phyloP scores from a whole-genome alignment of 2,888 invertebrate genomes.

The Melitaea athalia region DNA sequence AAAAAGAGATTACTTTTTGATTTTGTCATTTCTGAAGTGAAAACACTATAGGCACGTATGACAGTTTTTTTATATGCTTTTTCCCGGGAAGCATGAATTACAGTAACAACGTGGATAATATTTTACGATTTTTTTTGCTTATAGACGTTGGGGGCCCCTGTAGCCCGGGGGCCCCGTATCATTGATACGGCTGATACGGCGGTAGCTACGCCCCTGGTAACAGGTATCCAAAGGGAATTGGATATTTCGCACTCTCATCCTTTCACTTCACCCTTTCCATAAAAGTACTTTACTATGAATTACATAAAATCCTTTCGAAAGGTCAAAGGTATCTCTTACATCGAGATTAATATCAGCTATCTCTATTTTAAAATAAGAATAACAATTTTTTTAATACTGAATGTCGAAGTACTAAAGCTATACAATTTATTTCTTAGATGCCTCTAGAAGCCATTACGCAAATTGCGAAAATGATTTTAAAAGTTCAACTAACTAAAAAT shows the following conservation, averaged over 20 bases:
- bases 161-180: too few species aligned
- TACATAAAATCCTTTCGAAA: not conserved
- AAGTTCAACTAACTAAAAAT: too few species aligned
- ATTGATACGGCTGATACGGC: too few species aligned
- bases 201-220: too few species aligned
- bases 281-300: not conserved
- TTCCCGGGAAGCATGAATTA: too few species aligned
- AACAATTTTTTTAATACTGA: not conserved
- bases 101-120: too few species aligned
- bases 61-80: too few species aligned
- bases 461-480: not conserved
- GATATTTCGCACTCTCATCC: constrained; percentile 1
- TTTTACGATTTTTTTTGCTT: too few species aligned
- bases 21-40: too few species aligned
- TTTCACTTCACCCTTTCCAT: constrained; percentile 1
- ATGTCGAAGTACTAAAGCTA: not conserved
- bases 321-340: not conserved
- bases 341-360: not conserved
- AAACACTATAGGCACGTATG: too few species aligned
- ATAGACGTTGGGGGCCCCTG: too few species aligned
- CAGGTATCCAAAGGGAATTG: not conserved
- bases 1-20: too few species aligned
- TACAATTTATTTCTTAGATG: not conserved
- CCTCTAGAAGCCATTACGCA: not conserved
- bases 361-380: not conserved